A percentile compares a stretch with the other conserved stretches of the same genome.
These are phyloP conservation scores for Cydia pomonella DNA, from an alignment of 1,140 invertebrate genomes.

Conservation along the genomic window DNA sequence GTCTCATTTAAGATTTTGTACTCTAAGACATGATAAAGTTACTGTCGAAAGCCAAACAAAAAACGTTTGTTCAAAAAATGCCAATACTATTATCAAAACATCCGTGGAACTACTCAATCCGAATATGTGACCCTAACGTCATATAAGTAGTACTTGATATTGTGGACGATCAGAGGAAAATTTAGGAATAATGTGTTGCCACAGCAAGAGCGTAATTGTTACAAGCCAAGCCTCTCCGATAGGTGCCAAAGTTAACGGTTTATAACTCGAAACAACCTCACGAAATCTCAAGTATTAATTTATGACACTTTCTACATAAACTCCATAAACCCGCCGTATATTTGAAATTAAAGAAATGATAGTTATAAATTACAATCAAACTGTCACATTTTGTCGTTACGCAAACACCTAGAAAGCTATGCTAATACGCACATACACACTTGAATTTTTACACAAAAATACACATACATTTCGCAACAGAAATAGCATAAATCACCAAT, in stretches of 20 bases:
- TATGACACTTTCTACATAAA: conserved; percentile 26
- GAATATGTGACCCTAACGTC: too few relatives aligned
- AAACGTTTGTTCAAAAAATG: too few relatives aligned
- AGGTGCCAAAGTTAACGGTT: conserved; percentile 6
- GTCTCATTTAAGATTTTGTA: too few relatives aligned
- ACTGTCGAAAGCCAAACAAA: too few relatives aligned
- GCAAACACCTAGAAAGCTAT: conserved; percentile 34
- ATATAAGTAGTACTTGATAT: too few relatives aligned
- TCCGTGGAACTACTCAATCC: too few relatives aligned
- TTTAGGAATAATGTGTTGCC: background rate
- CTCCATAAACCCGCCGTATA: conserved; percentile 19
- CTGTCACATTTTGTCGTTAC: conserved; percentile 27
- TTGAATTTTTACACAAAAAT: background rate
- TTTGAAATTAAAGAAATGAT: conserved; percentile 30
- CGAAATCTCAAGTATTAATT: conserved; percentile 6
- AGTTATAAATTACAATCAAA: conserved; percentile 33
- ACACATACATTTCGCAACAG: conserved; percentile 1
- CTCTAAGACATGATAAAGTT: too few relatives aligned
- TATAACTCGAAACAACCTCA: background rate
- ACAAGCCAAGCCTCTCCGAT: background rate
- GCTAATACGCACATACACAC: conserved; percentile 32
- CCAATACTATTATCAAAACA: too few relatives aligned
- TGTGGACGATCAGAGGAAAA: background rate
- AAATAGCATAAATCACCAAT: background rate
- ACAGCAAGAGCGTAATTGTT: background rate